These are phyloP conservation scores for Polyommatus iphigenia DNA, from an alignment of 2,888 invertebrate genomes.

Conservation along the genomic window DNA sequence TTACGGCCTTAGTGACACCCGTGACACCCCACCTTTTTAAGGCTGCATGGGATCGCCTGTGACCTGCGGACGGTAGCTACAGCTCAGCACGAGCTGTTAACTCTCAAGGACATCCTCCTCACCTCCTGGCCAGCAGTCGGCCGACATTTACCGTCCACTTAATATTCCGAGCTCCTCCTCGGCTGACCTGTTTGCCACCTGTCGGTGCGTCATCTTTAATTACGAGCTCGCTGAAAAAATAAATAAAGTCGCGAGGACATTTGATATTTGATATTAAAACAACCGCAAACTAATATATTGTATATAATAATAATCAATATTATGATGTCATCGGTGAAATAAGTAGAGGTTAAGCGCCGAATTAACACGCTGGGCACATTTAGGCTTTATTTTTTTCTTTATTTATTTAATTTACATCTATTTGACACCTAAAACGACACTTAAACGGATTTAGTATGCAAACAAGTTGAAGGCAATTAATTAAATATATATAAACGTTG, in stretches of 20 bases:
- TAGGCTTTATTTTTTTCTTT: neutral
- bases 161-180: neutral
- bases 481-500: neutral
- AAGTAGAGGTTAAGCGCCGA: neutral
- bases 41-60: too few species aligned
- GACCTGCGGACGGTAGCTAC: too few species aligned
- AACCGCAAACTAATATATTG: neutral
- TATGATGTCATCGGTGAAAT: slow-evolving; percentile 1
- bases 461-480: neutral
- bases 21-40: too few species aligned
- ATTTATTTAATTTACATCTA: neutral
- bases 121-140: neutral
- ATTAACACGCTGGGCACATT: neutral
- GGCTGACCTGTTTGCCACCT: slow-evolving; percentile 5
- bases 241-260: neutral
- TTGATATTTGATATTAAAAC: neutral
- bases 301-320: neutral
- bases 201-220: slow-evolving; percentile 10
- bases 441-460: neutral
- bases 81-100: neutral
- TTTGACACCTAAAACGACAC: neutral
- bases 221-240: slow-evolving; percentile 9
- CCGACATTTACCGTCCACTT: slow-evolving; percentile 3
- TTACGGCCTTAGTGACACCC: too few species aligned
- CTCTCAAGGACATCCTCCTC: neutral